A percentile compares a stretch with the other conserved stretches of the same genome.
Evolutionary conservation across 2,888 invertebrate genomes (phyloP).

Genomic region (Brachypalpus laphriformis): DNA sequence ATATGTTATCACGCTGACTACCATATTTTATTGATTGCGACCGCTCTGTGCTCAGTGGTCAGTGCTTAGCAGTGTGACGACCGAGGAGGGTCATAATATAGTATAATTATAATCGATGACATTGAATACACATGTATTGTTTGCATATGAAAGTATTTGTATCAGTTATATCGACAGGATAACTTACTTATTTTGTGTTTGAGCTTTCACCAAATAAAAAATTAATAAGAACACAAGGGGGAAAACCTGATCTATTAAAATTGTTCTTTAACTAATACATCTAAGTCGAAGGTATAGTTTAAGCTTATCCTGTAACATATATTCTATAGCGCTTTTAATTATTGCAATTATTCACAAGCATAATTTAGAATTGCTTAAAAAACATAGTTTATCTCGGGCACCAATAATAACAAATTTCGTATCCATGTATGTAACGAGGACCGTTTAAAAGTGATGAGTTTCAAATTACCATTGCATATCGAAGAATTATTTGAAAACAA

Average conservation of each 20-base stretch:
- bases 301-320: no score
- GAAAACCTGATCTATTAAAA: neutral
- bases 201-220: neutral
- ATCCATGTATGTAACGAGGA: no score
- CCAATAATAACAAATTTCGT: no score
- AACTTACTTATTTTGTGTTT: no score
- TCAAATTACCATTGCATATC: neutral
- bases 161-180: neutral
- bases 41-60: neutral
- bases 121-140: neutral
- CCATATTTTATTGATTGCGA: conserved; percentile 24
- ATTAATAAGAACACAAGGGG: neutral
- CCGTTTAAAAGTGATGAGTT: no score
- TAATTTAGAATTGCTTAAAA: no score
- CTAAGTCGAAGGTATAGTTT: no score
- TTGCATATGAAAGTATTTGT: neutral
- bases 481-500: no score
- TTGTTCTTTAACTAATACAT: neutral
- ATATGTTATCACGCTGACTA: neutral
- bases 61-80: no score
- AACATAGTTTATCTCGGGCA: no score
- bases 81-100: neutral
- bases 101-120: neutral
- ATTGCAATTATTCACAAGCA: no score
- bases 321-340: no score